phyloP scores from a whole-genome alignment of 2,113 vertebrate species.

The Etheostoma cragini region DNA sequence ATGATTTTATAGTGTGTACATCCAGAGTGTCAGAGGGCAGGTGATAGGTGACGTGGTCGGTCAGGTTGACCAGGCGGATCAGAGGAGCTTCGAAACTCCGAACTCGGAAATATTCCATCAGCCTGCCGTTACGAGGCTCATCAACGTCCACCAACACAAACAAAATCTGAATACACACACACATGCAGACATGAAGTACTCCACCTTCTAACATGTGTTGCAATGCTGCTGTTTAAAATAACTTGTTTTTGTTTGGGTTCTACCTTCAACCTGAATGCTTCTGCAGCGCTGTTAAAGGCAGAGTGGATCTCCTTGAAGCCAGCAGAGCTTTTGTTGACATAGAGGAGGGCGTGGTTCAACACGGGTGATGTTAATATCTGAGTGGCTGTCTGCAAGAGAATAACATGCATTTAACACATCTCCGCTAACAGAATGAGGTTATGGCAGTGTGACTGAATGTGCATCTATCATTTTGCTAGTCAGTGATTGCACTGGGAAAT shows the following conservation, averaged over 20 bases:
- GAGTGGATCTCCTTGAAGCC: constrained; percentile 77
- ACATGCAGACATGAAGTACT: background rate
- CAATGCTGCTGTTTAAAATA: background rate
- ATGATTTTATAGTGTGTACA: constrained; percentile 79
- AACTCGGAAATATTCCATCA: constrained; percentile 91
- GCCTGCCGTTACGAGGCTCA: constrained; percentile 85
- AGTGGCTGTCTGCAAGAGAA: constrained; percentile 84
- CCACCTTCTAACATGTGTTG: background rate
- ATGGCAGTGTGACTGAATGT: background rate
- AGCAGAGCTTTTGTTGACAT: constrained; percentile 84
- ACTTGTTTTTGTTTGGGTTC: background rate
- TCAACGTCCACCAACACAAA: constrained; percentile 88
- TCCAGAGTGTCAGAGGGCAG: constrained; percentile 88
- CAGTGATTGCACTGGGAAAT: background rate
- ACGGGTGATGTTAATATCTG: constrained; percentile 89
- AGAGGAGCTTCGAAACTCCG: constrained; percentile 85
- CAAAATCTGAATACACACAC: constrained; percentile 81
- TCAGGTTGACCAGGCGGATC: constrained; percentile 90
- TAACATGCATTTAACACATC: background rate
- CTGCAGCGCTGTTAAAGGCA: constrained; percentile 82
- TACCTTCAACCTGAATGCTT: constrained; percentile 90
- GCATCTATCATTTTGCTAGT: background rate
- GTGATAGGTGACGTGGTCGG: constrained; percentile 86
- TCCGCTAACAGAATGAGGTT: background rate
- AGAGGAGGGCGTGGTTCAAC: constrained; percentile 90